These are phyloP conservation scores for Ophioninae sp. DNA, from an alignment of 2,888 invertebrate species.

Conservation along the genomic window DNA sequence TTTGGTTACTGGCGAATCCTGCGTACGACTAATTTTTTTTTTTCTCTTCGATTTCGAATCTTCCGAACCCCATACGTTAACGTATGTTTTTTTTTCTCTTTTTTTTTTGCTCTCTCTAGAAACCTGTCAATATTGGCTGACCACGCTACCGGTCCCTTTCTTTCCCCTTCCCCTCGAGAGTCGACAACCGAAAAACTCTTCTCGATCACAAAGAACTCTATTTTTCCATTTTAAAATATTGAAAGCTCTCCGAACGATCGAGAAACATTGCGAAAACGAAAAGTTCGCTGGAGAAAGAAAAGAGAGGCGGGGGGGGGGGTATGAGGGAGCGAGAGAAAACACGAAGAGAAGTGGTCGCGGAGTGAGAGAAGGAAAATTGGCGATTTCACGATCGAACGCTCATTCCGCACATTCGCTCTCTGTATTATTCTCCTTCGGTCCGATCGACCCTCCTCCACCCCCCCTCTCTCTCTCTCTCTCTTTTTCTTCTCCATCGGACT, in stretches of 20 bases:
- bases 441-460: not conserved
- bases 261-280: constrained; percentile 42
- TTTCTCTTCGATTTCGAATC: constrained; percentile 42
- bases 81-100: constrained; percentile 1
- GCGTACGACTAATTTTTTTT: constrained; percentile 46
- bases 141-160: constrained; percentile 7
- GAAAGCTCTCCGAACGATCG: constrained; percentile 8
- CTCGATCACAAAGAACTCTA: constrained; percentile 55
- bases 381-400: constrained; percentile 54
- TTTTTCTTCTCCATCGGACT: constrained; percentile 2
- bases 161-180: not conserved
- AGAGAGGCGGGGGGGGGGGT: not conserved
- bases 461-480: not conserved
- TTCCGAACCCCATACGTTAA: constrained; percentile 14
- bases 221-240: constrained; percentile 51
- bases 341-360: constrained; percentile 16
- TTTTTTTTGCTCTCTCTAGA: not conserved
- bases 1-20: constrained; percentile 31
- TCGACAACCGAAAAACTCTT: constrained; percentile 42
- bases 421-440: not conserved
- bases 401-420: constrained; percentile 38
- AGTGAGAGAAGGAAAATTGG: constrained; percentile 39
- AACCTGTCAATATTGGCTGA: constrained; percentile 55
- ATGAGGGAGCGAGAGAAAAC: constrained; percentile 1
- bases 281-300: constrained; percentile 16